Percentiles rank a stretch among this genome's conserved stretches.
phyloP scores from a whole-genome alignment of 2,797 vertebrate species.

The Poecile montanus region DNA sequence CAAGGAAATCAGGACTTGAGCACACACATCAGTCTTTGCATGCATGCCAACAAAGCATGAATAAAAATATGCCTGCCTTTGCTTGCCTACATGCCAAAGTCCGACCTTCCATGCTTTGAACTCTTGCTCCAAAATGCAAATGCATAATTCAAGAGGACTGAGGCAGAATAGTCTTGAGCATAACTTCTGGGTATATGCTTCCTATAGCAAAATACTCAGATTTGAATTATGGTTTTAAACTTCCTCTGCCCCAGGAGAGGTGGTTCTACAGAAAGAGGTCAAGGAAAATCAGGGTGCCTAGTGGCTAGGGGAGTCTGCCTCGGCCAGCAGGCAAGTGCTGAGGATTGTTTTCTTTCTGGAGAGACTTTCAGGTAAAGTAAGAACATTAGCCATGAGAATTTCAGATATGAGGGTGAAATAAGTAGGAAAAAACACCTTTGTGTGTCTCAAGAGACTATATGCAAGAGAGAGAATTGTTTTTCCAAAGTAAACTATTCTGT shows the following conservation, averaged over 20 bases:
- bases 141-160: conserved; percentile 46
- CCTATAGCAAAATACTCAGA: background rate
- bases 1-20: conserved; percentile 37
- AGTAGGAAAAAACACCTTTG: background rate
- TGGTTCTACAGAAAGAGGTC: background rate
- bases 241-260: background rate
- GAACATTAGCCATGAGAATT: background rate
- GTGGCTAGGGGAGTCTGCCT: background rate
- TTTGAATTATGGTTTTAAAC: background rate
- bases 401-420: background rate
- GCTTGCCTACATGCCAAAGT: background rate
- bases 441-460: background rate
- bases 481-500: background rate
- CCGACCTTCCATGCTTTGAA: conserved; percentile 29
- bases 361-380: background rate
- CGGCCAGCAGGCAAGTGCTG: background rate
- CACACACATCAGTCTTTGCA: background rate
- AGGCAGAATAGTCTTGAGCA: background rate
- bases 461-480: background rate
- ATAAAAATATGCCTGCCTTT: conserved; percentile 19
- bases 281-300: background rate
- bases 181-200: background rate
- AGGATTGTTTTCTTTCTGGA: background rate
- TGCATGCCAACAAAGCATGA: background rate
- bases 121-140: conserved; percentile 25